Percentiles rank a stretch among this genome's conserved stretches.
Conservation (phyloP, 2,113 vertebrate species). For the Psophia crepitans region DNA sequence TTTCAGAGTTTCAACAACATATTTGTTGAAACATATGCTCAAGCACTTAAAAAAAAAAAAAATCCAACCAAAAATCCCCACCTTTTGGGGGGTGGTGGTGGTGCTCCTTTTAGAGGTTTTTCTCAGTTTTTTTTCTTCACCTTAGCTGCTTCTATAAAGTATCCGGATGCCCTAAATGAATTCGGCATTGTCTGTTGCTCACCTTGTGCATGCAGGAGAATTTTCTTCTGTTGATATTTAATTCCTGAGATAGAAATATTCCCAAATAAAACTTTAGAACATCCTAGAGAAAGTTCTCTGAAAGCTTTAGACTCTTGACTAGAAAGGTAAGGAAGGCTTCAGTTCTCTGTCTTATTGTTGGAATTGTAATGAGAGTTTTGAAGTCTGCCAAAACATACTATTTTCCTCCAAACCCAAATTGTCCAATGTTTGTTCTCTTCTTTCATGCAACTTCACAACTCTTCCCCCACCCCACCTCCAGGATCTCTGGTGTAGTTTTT, state of each 20-base stretch:
- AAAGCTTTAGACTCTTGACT: not conserved
- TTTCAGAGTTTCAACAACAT: no score
- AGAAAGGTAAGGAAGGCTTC: not conserved
- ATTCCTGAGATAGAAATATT: not conserved
- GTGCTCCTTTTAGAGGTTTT: not conserved
- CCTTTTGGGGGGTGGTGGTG: no score
- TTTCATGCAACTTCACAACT: not conserved
- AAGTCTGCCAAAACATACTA: not conserved
- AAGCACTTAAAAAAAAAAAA: no score
- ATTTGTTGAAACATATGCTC: no score
- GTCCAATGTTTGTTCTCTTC: not conserved
- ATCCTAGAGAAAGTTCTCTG: not conserved
- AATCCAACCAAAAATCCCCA: no score
- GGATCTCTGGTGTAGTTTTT: not conserved
- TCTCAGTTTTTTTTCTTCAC: not conserved
- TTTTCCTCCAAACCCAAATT: not conserved
- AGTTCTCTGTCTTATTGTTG: not conserved
- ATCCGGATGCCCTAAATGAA: not conserved
- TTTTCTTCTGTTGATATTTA: not conserved
- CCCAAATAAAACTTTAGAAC: not conserved
- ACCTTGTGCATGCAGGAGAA: not conserved
- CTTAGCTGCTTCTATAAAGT: not conserved
- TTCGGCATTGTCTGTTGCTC: not conserved
- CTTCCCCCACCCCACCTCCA: rapidly evolving
- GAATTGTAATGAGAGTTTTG: not conserved